Base-by-base conservation (phyloP, 2,797 vertebrate species). In the Gallinago nigripennis region DNA sequence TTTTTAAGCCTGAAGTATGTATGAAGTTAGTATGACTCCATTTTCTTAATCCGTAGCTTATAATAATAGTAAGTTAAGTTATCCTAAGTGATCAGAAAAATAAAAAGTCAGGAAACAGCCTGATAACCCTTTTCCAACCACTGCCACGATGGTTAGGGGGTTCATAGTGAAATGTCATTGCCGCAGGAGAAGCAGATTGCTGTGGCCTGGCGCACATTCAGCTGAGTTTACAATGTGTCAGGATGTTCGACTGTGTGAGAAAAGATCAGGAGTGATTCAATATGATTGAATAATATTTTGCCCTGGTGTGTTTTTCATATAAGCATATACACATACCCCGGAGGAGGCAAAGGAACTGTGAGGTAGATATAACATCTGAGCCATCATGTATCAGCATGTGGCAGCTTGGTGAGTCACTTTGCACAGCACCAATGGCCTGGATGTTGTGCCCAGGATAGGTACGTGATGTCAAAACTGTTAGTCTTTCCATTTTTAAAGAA, bases 181-280 rank as follows among this genome's bases (percentile, higher is more conserved):
- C 66, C 45, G 12, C 46, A 75, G 79, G 77, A 97, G 87, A 93
- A 91, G 94, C 76, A 9, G 63, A 93, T 57, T 56, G 73, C 95
- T 96, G 92, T 23, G 91, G 73, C 80, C 79, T 97, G 94, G 95
- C 37, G 12, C 56, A 48, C 1, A 17, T 86, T 95, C 96, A 94
- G 57, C 77, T 81, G 90, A 92, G 86, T 95, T 94, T 92, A 92
- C 51, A 92, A 48, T 12, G 82, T 92, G 78, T 94, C 91, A 77
- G 90, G 91, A 79, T 76, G 60, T 82, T 90, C 94, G 88, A n/a
- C 56, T 53, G 30, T 33, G 84, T 37, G 88, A 82, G 86, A 82
- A 94, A 96, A 94, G 86, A 91, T 77, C 91, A 91, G 28, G 68
- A 91, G 43, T 83, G 63, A 93, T 94, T 92, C 88, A 54, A 48